A percentile compares a stretch with the other conserved stretches of the same genome.
These are phyloP conservation scores for Cryptus armator DNA, from an alignment of 2,888 invertebrate species.

Conservation along the genomic window DNA sequence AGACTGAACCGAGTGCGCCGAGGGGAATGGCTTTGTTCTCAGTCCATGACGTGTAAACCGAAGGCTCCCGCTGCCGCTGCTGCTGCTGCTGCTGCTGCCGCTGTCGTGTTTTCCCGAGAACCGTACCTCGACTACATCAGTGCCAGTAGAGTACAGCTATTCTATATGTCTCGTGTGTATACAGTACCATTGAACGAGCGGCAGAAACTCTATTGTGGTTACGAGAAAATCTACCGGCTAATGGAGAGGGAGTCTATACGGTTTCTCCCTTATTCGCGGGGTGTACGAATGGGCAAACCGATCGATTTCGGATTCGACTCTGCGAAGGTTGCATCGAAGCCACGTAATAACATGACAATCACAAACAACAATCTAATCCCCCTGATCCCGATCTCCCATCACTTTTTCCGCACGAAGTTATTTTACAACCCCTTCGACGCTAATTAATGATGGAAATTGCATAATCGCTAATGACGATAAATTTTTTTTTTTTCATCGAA, in stretches of 20 bases:
- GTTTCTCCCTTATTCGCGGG: background rate
- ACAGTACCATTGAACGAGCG: conserved; percentile 7
- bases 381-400: too few relatives aligned
- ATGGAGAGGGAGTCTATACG: background rate
- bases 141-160: background rate
- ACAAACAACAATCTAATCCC: background rate
- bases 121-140: conserved; percentile 13
- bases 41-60: conserved; percentile 60
- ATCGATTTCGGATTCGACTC: background rate
- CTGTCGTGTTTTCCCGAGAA: conserved; percentile 41
- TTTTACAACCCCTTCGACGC: too few relatives aligned
- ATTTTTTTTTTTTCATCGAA: too few relatives aligned
- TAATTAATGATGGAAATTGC: too few relatives aligned
- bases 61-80: conserved; percentile 19
- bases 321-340: background rate
- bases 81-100: conserved; percentile 13
- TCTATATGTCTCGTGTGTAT: background rate
- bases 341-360: background rate
- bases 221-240: conserved; percentile 11
- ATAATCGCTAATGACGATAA: too few relatives aligned
- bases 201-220: conserved; percentile 3
- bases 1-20: conserved; percentile 23
- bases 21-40: conserved; percentile 46
- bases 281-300: background rate
- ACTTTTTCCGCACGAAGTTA: too few relatives aligned